phyloP scores from a whole-genome alignment of 2,888 invertebrate species.

The Agonopterix alstromeriana region DNA sequence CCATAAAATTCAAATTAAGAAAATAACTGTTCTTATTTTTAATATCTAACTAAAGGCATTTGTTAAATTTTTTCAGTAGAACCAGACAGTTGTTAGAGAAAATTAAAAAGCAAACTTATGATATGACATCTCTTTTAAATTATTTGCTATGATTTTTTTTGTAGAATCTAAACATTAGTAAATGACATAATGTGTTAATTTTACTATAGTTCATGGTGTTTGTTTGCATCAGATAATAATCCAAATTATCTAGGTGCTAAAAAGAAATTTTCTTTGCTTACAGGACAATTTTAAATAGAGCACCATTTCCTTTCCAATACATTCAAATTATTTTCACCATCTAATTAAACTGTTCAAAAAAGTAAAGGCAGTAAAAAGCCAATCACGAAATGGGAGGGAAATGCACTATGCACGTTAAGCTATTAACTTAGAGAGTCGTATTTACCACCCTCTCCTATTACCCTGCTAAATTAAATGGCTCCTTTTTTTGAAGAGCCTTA shows the following conservation, averaged over 20 bases:
- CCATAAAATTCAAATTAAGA: too few relatives aligned
- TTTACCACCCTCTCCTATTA: not conserved
- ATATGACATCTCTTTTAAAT: too few relatives aligned
- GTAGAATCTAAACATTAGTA: too few relatives aligned
- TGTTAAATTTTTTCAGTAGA: too few relatives aligned
- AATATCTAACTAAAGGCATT: too few relatives aligned
- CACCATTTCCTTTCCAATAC: not conserved
- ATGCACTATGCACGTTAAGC: constrained; percentile 41
- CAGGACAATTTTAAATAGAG: not conserved
- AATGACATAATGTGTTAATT: too few relatives aligned
- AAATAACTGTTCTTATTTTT: too few relatives aligned
- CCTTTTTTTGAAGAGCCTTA: not conserved
- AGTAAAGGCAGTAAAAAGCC: constrained; percentile 18
- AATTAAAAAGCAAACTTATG: too few relatives aligned
- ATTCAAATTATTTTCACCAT: not conserved
- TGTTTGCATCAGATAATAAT: too few relatives aligned
- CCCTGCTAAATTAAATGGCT: not conserved
- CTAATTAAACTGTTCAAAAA: not conserved
- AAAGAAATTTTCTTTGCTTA: not conserved
- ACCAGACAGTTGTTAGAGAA: too few relatives aligned
- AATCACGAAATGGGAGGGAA: constrained; percentile 36
- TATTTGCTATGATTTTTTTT: too few relatives aligned
- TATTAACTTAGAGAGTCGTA: constrained; percentile 25
- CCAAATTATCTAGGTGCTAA: not conserved
- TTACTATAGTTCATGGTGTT: too few relatives aligned